Conservation (phyloP, 2,113 vertebrate genomes). For the Dicrurus megarhynchus region DNA sequence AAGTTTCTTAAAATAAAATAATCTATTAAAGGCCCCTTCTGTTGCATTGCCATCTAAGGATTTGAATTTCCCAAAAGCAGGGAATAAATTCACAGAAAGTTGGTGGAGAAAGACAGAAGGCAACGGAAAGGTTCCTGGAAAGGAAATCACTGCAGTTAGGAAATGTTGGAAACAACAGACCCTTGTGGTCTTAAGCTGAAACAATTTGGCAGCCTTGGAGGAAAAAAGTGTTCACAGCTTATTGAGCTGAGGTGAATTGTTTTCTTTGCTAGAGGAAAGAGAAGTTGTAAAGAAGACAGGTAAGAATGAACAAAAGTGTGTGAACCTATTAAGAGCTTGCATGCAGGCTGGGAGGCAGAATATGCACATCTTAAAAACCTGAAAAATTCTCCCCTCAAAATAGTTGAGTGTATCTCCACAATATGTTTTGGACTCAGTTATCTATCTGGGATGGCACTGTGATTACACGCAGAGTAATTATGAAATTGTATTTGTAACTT, state of each 20-base stretch:
- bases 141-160: background rate
- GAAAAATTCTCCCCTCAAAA: background rate
- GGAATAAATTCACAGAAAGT: background rate
- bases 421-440: background rate
- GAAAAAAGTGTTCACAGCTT: background rate
- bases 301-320: background rate
- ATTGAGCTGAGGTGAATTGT: background rate
- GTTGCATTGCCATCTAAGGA: background rate
- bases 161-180: background rate
- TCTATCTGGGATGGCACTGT: background rate
- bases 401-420: background rate
- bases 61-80: background rate
- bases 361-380: background rate
- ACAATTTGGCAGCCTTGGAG: background rate
- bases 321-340: background rate
- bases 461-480: background rate
- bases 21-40: background rate
- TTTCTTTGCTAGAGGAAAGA: background rate
- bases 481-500: conserved; percentile 18
- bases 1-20: background rate
- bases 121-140: background rate
- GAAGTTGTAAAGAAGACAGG: background rate
- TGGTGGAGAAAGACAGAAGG: background rate
- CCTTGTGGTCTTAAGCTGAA: background rate
- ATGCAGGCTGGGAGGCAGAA: background rate